Evolutionary conservation across 2,888 invertebrate species (phyloP).

Genomic region (Pilophorus perplexus): DNA sequence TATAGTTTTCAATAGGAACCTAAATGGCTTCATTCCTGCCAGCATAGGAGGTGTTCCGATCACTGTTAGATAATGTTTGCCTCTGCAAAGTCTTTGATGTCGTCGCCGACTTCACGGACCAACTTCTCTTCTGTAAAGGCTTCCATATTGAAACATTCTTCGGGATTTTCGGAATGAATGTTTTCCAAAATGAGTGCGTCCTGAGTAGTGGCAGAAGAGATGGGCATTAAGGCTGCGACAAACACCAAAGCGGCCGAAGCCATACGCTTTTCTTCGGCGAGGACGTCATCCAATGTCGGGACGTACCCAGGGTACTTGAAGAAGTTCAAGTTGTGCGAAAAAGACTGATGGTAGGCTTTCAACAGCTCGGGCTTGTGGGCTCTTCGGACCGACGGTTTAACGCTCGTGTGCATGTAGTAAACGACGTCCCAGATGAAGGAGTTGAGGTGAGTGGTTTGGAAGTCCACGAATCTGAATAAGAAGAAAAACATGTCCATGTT

Average conservation of each 20-base stretch:
- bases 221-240: not conserved
- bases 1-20: too few species aligned
- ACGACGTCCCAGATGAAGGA: too few species aligned
- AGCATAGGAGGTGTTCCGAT: too few species aligned
- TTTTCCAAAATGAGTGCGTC: conserved; percentile 7
- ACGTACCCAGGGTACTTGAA: too few species aligned
- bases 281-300: conserved; percentile 19
- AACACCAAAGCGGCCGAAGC: not conserved
- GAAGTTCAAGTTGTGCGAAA: conserved; percentile 22
- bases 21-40: too few species aligned
- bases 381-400: conserved; percentile 21
- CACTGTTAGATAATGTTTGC: too few species aligned
- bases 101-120: too few species aligned
- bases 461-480: conserved; percentile 37
- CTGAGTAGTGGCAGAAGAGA: not conserved
- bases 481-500: too few species aligned
- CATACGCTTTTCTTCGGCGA: conserved; percentile 5
- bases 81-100: too few species aligned
- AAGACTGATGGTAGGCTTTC: conserved; percentile 21
- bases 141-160: too few species aligned
- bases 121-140: too few species aligned
- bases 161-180: not conserved
- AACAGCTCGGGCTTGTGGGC: conserved; percentile 1
- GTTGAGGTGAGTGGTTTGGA: too few species aligned
- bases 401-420: conserved; percentile 22